Conservation (phyloP, 2,113 vertebrate species). For the Alligator mississippiensis region DNA sequence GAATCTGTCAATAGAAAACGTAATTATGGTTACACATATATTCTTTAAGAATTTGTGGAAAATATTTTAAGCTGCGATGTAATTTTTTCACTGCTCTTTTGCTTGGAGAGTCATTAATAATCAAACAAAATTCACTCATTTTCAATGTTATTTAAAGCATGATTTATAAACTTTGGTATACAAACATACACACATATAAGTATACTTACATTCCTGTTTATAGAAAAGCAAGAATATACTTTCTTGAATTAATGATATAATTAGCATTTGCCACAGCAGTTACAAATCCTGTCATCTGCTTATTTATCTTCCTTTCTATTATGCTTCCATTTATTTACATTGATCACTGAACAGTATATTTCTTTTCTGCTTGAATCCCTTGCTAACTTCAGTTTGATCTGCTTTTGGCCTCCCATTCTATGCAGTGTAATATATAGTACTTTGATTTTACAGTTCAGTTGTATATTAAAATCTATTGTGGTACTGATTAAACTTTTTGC, state of each 20-base stretch:
- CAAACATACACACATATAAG: background rate
- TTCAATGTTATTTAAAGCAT: background rate
- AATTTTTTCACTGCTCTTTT: background rate
- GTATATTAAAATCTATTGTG: background rate
- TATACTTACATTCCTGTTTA: background rate
- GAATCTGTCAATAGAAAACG: background rate
- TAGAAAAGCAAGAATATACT: background rate
- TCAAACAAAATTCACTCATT: background rate
- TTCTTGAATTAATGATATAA: background rate
- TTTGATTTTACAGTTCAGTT: background rate
- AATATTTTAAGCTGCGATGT: rapidly evolving
- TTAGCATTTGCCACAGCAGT: background rate
- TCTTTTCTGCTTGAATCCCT: background rate
- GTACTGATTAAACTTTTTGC: background rate
- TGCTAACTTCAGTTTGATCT: constrained; percentile 36
- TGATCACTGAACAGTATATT: background rate
- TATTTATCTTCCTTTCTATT: background rate
- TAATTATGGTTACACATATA: background rate
- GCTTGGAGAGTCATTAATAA: background rate
- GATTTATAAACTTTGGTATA: background rate
- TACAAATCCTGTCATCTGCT: background rate
- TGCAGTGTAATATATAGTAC: background rate
- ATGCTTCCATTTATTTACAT: background rate
- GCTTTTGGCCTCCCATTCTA: background rate
- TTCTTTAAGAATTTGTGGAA: background rate